Conservation (phyloP, 2,113 vertebrate species). For the Perognathus longimembris region DNA sequence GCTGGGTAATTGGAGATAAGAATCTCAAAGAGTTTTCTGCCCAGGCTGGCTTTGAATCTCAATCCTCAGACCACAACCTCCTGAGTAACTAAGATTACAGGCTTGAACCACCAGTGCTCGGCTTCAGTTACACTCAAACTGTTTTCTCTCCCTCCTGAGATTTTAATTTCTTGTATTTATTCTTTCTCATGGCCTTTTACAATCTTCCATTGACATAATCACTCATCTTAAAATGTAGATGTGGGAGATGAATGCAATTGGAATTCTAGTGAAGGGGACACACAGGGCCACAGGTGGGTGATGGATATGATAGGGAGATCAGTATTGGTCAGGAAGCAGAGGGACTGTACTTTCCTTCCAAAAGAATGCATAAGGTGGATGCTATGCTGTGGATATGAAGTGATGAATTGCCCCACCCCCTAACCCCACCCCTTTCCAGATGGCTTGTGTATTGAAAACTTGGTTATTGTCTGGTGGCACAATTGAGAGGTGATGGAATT, state of each 20-base stretch:
- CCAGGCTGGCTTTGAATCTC: too few species aligned
- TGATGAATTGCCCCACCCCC: too few species aligned
- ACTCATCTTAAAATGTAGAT: neutral
- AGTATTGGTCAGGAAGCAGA: neutral
- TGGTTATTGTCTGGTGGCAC: too few species aligned
- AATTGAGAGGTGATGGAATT: too few species aligned
- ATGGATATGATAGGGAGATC: neutral
- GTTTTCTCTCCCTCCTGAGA: neutral
- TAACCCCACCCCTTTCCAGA: neutral
- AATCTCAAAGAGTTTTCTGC: too few species aligned
- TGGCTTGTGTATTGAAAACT: neutral
- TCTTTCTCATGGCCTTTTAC: neutral
- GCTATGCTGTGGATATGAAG: neutral
- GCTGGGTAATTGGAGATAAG: too few species aligned
- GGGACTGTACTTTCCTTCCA: neutral
- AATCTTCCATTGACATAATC: neutral
- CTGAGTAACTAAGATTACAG: too few species aligned
- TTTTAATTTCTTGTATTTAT: neutral
- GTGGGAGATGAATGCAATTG: neutral
- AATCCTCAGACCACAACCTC: too few species aligned
- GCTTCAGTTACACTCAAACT: neutral
- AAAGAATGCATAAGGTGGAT: neutral
- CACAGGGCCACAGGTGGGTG: accelerated
- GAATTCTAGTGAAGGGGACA: neutral
- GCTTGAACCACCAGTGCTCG: too few species aligned